phyloP scores from a whole-genome alignment of 1,140 invertebrate genomes.

The Aradophagus sp. region DNA sequence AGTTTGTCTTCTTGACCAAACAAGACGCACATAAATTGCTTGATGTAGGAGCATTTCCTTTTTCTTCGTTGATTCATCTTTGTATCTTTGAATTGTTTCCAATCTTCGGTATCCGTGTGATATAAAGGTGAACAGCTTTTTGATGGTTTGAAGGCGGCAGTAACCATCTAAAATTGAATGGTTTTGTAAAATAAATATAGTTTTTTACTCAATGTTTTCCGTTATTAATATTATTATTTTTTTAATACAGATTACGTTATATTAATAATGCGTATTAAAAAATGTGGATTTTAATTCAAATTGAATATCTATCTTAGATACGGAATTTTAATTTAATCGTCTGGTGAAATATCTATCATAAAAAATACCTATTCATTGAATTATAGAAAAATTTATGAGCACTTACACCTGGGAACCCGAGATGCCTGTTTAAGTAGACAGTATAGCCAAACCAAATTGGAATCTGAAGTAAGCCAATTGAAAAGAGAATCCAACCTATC shows the following conservation, averaged over 20 bases:
- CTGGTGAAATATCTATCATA: too few species aligned
- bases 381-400: background rate
- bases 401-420: constrained; percentile 55
- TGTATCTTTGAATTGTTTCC: constrained; percentile 69
- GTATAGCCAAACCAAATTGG: constrained; percentile 76
- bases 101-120: constrained; percentile 63
- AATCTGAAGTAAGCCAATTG: constrained; percentile 76
- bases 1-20: constrained; percentile 63
- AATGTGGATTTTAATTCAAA: too few species aligned
- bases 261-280: too few species aligned
- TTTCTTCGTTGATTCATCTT: constrained; percentile 62
- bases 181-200: too few species aligned
- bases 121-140: constrained; percentile 76
- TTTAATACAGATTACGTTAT: too few species aligned
- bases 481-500: constrained; percentile 76
- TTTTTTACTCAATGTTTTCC: background rate
- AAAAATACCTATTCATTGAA: too few species aligned
- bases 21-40: constrained; percentile 63
- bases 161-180: constrained; percentile 72
- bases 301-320: too few species aligned
- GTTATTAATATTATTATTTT: background rate
- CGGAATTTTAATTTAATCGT: too few species aligned
- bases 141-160: constrained; percentile 70
- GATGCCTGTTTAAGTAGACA: constrained; percentile 68
- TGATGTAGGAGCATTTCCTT: constrained; percentile 58